A percentile compares a stretch with the other conserved stretches of the same genome.
Evolutionary conservation across 2,113 vertebrate species (phyloP).

Genomic region (Ibidorhyncha struthersii): DNA sequence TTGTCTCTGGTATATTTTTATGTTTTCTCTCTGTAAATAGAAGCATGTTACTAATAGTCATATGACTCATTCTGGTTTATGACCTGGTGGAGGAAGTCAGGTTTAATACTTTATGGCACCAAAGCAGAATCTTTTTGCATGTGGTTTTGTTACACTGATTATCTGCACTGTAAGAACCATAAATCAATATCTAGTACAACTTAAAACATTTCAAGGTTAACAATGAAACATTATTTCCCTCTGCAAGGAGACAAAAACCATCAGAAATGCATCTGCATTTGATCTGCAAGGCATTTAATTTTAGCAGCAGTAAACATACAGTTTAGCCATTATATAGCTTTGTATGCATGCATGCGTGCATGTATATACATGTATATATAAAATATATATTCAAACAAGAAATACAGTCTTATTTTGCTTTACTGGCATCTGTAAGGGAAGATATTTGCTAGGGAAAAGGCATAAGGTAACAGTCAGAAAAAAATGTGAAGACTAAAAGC

Average conservation of each 20-base stretch:
- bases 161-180: not conserved
- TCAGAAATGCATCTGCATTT: not conserved
- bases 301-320: not conserved
- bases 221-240: not conserved
- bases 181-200: not conserved
- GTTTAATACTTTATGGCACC: not conserved
- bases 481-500: not conserved
- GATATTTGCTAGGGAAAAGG: not conserved
- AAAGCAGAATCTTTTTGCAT: not conserved
- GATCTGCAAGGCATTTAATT: not conserved
- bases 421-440: not conserved
- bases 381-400: not conserved
- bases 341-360: not conserved
- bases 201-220: not conserved
- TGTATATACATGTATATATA: not conserved
- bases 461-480: not conserved
- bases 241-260: not conserved
- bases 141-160: not conserved
- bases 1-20: not conserved
- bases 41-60: not conserved
- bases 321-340: not conserved
- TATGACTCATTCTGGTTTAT: constrained; percentile 26
- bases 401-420: not conserved
- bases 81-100: not conserved
- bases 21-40: not conserved